These are phyloP conservation scores for Ochotona princeps DNA, from an alignment of 2,113 vertebrate species.

Conservation along the genomic window DNA sequence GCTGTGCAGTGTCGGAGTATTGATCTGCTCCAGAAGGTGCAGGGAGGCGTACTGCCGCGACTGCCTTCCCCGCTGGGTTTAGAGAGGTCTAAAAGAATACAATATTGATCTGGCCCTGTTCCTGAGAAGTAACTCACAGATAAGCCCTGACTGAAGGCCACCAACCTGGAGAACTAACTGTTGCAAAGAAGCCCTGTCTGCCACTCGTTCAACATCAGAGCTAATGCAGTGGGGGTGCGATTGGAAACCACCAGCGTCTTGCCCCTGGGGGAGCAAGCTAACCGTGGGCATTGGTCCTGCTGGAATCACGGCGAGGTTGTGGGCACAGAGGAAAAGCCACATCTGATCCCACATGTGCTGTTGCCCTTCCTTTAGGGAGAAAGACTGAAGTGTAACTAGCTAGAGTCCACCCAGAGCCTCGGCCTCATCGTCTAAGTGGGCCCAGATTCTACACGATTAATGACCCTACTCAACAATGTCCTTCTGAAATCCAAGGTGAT, in stretches of 20 bases:
- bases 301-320: accelerated
- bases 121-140: conserved; percentile 93
- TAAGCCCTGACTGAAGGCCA: conserved; percentile 91
- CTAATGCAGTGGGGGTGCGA: neutral
- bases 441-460: neutral
- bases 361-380: neutral
- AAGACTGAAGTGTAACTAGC: neutral
- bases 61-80: conserved; percentile 93
- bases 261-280: accelerated
- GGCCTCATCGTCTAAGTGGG: neutral
- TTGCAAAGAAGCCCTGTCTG: conserved; percentile 75
- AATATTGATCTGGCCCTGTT: conserved; percentile 95
- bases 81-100: conserved; percentile 92
- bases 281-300: accelerated
- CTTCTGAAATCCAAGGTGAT: neutral
- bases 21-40: conserved; percentile 96
- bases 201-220: neutral
- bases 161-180: conserved; percentile 87
- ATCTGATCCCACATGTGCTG: too few relatives aligned
- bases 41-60: conserved; percentile 90
- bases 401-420: neutral
- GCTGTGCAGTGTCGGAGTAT: conserved; percentile 93
- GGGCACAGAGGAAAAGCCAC: accelerated
- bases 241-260: neutral
- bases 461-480: neutral